Percentiles rank a stretch among this genome's conserved stretches.
phyloP scores from a whole-genome alignment of 2,888 invertebrate genomes.

The Barypeithes pellucidus region DNA sequence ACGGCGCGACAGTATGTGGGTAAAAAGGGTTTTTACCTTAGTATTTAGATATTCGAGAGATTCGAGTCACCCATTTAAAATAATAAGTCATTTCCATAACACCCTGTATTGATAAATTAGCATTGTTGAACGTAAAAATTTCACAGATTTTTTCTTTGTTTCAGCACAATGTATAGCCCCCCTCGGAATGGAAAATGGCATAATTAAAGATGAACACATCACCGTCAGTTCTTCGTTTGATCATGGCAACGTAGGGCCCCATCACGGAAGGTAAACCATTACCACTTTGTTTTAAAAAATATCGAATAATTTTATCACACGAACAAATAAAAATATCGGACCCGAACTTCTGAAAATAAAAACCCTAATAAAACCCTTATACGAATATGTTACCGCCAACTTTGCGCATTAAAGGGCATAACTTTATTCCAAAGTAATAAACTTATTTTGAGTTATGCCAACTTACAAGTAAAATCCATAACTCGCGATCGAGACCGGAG shows the following conservation, averaged over 20 bases:
- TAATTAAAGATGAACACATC: slow-evolving; percentile 86
- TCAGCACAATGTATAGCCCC: slow-evolving; percentile 87
- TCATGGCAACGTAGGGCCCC: slow-evolving; percentile 88
- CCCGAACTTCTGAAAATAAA: background rate
- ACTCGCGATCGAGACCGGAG: slow-evolving; percentile 26
- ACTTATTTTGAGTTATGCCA: slow-evolving; percentile 41
- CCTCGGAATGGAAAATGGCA: slow-evolving; percentile 89
- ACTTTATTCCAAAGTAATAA: slow-evolving; percentile 35
- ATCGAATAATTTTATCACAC: background rate
- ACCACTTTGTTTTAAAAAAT: no score
- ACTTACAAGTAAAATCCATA: slow-evolving; percentile 36
- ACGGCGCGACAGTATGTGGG: no score
- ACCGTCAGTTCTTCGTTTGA: slow-evolving; percentile 91
- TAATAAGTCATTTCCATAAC: no score
- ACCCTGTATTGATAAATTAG: no score
- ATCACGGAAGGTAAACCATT: slow-evolving; percentile 82
- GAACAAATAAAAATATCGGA: slow-evolving; percentile 9
- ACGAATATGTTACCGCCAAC: slow-evolving; percentile 36
- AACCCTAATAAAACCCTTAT: slow-evolving; percentile 24
- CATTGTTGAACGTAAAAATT: no score
- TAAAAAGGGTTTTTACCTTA: no score
- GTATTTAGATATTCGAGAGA: no score
- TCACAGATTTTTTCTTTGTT: slow-evolving; percentile 64
- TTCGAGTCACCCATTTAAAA: no score
- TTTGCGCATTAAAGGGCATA: slow-evolving; percentile 34